phyloP scores from a whole-genome alignment of 2,888 invertebrate species.

The Drosophila pullipes region DNA sequence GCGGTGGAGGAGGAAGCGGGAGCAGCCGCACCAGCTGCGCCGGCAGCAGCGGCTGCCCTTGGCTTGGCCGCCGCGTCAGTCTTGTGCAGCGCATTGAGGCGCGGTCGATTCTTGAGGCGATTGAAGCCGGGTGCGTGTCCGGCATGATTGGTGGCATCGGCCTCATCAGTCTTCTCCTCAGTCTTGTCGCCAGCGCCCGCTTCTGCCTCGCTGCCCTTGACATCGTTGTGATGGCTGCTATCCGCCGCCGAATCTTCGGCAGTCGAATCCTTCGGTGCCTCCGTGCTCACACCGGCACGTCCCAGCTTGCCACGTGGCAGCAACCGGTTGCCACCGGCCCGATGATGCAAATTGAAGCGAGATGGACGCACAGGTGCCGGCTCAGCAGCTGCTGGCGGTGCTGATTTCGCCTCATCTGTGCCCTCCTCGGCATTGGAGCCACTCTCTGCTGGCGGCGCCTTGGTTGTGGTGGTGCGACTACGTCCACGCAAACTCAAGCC shows the following conservation, averaged over 20 bases:
- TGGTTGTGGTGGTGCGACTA: conserved; percentile 82
- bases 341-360: conserved; percentile 84
- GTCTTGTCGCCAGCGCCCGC: conserved; percentile 50
- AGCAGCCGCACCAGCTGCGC: conserved; percentile 42
- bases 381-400: conserved; percentile 48
- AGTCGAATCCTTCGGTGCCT: conserved; percentile 67
- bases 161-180: conserved; percentile 45
- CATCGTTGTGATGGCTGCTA: conserved; percentile 80
- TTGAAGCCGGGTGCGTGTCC: conserved; percentile 79
- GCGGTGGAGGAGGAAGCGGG: conserved; percentile 7
- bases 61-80: conserved; percentile 82
- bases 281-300: conserved; percentile 69
- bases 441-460: conserved; percentile 69
- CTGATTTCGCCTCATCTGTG: conserved; percentile 64
- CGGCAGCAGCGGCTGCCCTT: conserved; percentile 62
- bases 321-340: conserved; percentile 81
- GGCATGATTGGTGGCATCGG: conserved; percentile 58
- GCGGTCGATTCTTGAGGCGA: conserved; percentile 84
- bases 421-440: conserved; percentile 41
- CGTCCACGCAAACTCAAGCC: conserved; percentile 83
- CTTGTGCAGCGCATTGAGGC: conserved; percentile 83
- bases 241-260: conserved; percentile 80
- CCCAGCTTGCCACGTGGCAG: conserved; percentile 82
- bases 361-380: conserved; percentile 75
- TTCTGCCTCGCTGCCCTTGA: conserved; percentile 67